Percentiles rank a stretch among this genome's conserved stretches.
Conservation (phyloP, 1,140 invertebrate genomes). For the Pseudoatta argentina region DNA sequence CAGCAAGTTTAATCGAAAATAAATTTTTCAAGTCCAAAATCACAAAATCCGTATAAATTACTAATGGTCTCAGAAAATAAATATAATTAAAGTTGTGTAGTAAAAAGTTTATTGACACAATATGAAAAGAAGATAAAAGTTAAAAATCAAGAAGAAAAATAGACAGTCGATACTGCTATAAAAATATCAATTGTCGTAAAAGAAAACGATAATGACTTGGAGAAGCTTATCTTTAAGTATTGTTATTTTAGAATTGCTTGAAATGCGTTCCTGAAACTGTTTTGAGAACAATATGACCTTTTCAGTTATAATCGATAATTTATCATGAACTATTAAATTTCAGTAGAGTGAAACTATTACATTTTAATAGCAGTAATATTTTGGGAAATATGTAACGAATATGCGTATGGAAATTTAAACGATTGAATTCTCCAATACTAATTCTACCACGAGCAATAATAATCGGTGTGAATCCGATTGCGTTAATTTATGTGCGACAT, state of each 20-base stretch:
- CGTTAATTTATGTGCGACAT: constrained; percentile 28
- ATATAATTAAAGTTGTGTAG: too few species aligned
- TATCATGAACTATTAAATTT: constrained; percentile 18
- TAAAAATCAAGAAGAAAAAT: background rate
- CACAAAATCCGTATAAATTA: background rate
- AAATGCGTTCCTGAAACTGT: background rate
- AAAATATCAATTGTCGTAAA: background rate
- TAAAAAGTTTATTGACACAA: background rate
- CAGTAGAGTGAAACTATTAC: background rate
- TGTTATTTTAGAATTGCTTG: background rate
- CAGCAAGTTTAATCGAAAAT: background rate
- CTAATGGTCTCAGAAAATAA: too few species aligned
- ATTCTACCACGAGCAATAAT: constrained; percentile 17
- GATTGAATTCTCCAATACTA: background rate
- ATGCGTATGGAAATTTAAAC: background rate
- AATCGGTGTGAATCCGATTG: constrained; percentile 39
- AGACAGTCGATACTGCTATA: background rate
- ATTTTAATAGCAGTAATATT: background rate
- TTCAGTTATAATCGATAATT: background rate
- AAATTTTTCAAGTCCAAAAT: background rate
- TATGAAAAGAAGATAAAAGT: background rate
- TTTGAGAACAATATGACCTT: background rate
- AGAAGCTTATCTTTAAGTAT: background rate
- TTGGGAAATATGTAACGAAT: background rate
- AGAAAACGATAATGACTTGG: background rate